phyloP scores from a whole-genome alignment of 1,140 invertebrate species.

The Paraescarpia echinospica region DNA sequence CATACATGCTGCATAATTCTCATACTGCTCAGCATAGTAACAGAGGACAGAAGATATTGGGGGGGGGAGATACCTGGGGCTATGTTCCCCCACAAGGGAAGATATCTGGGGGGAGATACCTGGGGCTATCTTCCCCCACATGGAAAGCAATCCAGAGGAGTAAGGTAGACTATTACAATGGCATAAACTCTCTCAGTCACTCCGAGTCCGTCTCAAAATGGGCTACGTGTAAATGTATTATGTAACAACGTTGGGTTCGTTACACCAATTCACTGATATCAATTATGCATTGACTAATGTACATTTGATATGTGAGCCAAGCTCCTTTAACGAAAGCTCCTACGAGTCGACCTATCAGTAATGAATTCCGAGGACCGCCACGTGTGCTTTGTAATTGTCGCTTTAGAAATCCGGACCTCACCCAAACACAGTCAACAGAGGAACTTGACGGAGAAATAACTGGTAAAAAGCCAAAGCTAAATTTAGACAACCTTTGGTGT shows the following conservation, averaged over 20 bases:
- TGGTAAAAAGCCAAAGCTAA: not conserved
- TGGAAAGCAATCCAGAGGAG: too few relatives aligned
- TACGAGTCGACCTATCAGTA: not conserved
- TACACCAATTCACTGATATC: not conserved
- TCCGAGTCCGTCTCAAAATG: not conserved
- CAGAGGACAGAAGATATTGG: too few relatives aligned
- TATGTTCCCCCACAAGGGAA: too few relatives aligned
- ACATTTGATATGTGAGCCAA: not conserved
- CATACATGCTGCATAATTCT: too few relatives aligned
- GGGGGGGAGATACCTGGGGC: too few relatives aligned
- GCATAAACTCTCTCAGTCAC: not conserved
- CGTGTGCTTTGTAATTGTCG: not conserved
- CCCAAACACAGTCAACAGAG: not conserved
- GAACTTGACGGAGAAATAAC: not conserved
- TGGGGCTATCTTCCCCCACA: too few relatives aligned
- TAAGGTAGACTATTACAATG: too few relatives aligned
- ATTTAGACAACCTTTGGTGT: not conserved
- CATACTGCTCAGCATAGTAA: too few relatives aligned
- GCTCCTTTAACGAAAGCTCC: not conserved
- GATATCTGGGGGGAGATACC: too few relatives aligned
- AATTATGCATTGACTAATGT: not conserved
- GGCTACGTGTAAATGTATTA: not conserved
- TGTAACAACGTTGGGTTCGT: not conserved
- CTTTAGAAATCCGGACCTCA: not conserved
- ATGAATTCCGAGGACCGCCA: not conserved